Conservation (phyloP, 2,797 vertebrate genomes). For the Spea hammondii region DNA sequence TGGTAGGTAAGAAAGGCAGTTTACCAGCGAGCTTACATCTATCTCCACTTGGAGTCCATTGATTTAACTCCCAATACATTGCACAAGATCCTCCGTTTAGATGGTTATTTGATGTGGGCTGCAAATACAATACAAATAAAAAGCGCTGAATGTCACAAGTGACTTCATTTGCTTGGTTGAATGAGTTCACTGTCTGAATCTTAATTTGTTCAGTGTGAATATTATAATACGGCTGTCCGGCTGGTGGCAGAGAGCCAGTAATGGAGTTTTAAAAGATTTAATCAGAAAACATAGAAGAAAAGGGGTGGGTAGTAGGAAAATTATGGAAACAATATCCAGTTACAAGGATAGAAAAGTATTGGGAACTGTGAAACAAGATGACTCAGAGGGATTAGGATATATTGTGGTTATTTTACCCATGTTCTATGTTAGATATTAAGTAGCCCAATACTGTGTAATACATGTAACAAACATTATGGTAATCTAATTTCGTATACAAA, state of each 20-base stretch:
- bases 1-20: not conserved
- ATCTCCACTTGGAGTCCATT: not conserved
- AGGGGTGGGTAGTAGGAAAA: not conserved
- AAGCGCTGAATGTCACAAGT: not conserved
- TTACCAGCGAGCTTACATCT: not conserved
- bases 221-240: not conserved
- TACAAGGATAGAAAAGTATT: not conserved
- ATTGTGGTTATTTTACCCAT: not conserved
- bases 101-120: not conserved
- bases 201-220: not conserved
- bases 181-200: conserved; percentile 3
- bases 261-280: conserved; percentile 7
- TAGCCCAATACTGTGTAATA: not conserved
- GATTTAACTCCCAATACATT: not conserved
- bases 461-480: not conserved
- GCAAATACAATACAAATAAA: conserved; percentile 11
- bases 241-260: not conserved
- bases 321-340: not conserved
- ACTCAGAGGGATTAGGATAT: not conserved
- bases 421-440: not conserved
- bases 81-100: not conserved
- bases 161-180: not conserved
- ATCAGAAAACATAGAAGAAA: not conserved
- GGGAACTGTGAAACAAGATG: conserved; percentile 18
- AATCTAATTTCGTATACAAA: too few relatives aligned